Conservation (phyloP, 2,888 invertebrate species). For the Phalangium opilio region DNA sequence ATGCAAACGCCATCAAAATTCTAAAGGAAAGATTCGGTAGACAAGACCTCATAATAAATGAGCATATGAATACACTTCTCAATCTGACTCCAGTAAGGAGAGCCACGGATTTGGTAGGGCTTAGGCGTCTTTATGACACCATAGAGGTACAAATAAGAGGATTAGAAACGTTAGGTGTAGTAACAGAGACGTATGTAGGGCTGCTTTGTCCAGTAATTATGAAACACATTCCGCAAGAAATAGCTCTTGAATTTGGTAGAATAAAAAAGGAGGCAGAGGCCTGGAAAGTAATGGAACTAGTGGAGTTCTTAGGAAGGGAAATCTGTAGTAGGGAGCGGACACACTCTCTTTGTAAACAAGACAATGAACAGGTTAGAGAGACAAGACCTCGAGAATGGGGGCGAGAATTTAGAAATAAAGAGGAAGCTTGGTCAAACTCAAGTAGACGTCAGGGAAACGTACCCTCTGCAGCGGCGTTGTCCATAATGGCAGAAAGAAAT, state of each 20-base stretch:
- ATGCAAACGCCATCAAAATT: neutral
- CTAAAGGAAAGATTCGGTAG: conserved; percentile 4
- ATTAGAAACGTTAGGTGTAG: neutral
- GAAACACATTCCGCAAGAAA: too few species aligned
- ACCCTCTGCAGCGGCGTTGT: neutral
- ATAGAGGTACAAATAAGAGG: conserved; percentile 3
- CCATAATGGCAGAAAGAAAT: too few species aligned
- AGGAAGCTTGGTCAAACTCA: too few species aligned
- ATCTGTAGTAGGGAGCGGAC: too few species aligned
- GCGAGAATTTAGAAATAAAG: too few species aligned
- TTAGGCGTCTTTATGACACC: conserved; percentile 3
- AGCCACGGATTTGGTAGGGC: neutral
- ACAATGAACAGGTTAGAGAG: too few species aligned
- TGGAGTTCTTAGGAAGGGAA: too few species aligned
- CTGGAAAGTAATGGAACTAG: too few species aligned
- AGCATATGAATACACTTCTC: conserved; percentile 2
- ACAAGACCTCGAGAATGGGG: too few species aligned
- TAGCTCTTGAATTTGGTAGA: too few species aligned
- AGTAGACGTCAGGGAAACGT: conserved; percentile 2
- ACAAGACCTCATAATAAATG: conserved; percentile 1
- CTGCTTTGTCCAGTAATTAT: conserved; percentile 2
- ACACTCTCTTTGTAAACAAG: too few species aligned
- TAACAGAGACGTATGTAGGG: neutral
- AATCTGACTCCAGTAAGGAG: neutral
- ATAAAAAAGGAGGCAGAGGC: too few species aligned